Evolutionary conservation across 2,888 invertebrate genomes (phyloP).

Genomic region (Celastrina argiolus): DNA sequence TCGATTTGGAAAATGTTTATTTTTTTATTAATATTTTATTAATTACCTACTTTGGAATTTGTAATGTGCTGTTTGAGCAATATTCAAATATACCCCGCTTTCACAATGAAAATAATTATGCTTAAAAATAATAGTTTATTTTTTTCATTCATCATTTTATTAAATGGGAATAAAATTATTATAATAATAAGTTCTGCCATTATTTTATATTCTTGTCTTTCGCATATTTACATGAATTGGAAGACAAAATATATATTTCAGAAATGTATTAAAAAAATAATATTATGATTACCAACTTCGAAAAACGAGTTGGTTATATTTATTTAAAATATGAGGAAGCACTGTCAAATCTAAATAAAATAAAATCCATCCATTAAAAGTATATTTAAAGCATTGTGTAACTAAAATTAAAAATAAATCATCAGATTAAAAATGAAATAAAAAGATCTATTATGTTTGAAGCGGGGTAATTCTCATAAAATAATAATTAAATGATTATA

Average conservation of each 20-base stretch:
- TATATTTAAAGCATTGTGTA: not conserved
- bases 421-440: not conserved
- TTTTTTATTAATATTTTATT: not conserved
- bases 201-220: not conserved
- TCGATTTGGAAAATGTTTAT: constrained; percentile 10
- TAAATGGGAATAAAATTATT: not conserved
- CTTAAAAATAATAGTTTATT: not conserved
- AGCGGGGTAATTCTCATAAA: not conserved
- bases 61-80: constrained; percentile 13
- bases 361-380: not conserved
- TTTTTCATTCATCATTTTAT: no score
- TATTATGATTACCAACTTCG: no score
- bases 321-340: not conserved
- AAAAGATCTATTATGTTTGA: no score
- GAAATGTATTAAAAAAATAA: not conserved
- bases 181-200: not conserved
- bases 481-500: not conserved
- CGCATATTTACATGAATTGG: not conserved
- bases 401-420: not conserved
- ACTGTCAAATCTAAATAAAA: not conserved
- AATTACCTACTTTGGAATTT: constrained; percentile 1
- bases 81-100: constrained; percentile 13
- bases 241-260: not conserved
- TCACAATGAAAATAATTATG: not conserved
- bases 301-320: no score